Evolutionary conservation across 2,797 vertebrate genomes (phyloP).

Genomic region (Rousettus madagascariensis): DNA sequence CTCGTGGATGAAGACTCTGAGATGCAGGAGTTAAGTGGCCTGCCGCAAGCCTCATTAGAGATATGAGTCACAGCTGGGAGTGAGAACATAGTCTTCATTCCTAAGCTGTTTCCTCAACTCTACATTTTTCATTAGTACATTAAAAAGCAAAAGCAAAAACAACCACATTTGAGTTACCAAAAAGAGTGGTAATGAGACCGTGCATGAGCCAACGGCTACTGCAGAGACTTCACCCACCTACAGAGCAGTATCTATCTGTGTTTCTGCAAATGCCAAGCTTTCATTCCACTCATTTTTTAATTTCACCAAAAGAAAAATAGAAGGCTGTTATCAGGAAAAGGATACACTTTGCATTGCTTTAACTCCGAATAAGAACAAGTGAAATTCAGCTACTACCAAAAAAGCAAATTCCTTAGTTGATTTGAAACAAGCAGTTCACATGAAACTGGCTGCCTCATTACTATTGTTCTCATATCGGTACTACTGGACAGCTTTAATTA

Average conservation of each 20-base stretch:
- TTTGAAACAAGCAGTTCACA: constrained; percentile 70
- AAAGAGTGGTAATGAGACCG: constrained; percentile 33
- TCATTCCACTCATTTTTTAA: neutral
- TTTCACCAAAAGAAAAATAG: neutral
- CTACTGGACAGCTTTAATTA: constrained; percentile 75
- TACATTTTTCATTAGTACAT: constrained; percentile 59
- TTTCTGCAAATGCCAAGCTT: neutral
- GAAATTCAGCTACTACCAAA: neutral
- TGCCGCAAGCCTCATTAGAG: constrained; percentile 56
- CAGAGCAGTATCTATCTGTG: neutral
- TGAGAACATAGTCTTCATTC: constrained; percentile 72
- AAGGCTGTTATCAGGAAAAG: neutral
- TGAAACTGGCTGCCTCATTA: constrained; percentile 65
- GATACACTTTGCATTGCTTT: neutral
- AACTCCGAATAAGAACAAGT: neutral
- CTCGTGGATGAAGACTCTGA: constrained; percentile 33
- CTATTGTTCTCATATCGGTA: constrained; percentile 72
- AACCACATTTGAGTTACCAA: constrained; percentile 38
- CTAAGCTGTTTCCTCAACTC: constrained; percentile 71
- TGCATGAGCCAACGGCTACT: neutral
- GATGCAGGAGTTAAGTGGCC: constrained; percentile 23
- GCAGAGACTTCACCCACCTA: neutral
- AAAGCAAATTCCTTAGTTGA: constrained; percentile 54
- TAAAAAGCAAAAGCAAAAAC: constrained; percentile 65
- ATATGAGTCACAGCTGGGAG: constrained; percentile 66